Conservation (phyloP, 2,888 invertebrate genomes). For the Arge pagana region DNA sequence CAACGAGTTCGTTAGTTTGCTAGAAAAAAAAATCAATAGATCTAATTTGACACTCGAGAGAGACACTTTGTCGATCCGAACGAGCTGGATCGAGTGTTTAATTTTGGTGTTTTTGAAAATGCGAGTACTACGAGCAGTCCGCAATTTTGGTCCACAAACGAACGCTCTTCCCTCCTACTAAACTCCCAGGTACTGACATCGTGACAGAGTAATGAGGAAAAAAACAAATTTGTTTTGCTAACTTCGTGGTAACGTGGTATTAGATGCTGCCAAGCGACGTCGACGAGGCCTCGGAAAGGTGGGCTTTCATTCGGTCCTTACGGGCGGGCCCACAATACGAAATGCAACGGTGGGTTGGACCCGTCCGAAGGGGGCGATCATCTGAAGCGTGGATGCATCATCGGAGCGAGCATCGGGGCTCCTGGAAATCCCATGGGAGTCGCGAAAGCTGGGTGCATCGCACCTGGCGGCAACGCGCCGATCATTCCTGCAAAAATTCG, state of each 20-base stretch:
- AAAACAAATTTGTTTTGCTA: conserved; percentile 48
- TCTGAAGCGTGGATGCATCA: conserved; percentile 88
- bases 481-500: conserved; percentile 55
- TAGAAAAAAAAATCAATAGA: no score
- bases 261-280: conserved; percentile 29
- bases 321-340: conserved; percentile 65
- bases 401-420: conserved; percentile 62
- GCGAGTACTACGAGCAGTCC: no score
- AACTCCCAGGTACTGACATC: conserved; percentile 14
- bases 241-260: conserved; percentile 48
- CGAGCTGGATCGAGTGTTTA: no score
- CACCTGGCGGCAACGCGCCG: conserved; percentile 58
- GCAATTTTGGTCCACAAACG: no score
- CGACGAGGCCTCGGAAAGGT: conserved; percentile 23
- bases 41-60: no score
- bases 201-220: conserved; percentile 21
- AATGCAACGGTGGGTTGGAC: conserved; percentile 61
- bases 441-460: conserved; percentile 61
- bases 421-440: conserved; percentile 62
- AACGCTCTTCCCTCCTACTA: conserved; percentile 6
- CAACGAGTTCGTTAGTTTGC: no score
- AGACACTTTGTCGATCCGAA: no score
- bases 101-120: no score
- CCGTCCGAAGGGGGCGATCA: conserved; percentile 71
- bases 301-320: conserved; percentile 33